A percentile compares a stretch with the other conserved stretches of the same genome.
Evolutionary conservation across 1,140 invertebrate genomes (phyloP).

Genomic region (Campoletis sonorensis): DNA sequence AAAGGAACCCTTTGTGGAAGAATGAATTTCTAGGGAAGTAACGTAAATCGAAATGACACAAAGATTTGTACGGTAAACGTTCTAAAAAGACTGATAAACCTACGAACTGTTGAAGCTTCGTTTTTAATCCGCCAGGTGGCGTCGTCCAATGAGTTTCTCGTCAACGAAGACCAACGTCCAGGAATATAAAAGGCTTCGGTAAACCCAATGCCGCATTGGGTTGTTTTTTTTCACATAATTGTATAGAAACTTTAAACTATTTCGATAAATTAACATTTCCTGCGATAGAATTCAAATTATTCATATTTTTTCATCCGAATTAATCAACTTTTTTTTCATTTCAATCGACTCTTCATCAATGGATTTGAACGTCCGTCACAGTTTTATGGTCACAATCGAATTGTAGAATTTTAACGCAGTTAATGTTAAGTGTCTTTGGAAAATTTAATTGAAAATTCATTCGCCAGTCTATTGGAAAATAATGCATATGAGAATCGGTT

Average conservation of each 20-base stretch:
- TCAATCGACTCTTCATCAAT: too few species aligned
- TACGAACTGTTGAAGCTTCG: too few species aligned
- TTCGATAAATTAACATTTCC: too few species aligned
- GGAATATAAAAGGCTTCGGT: neutral
- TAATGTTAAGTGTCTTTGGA: neutral
- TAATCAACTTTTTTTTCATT: too few species aligned
- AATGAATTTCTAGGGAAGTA: slow-evolving; percentile 49
- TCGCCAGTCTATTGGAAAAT: neutral
- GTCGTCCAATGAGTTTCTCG: neutral
- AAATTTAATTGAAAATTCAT: neutral
- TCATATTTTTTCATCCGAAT: too few species aligned
- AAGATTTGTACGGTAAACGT: too few species aligned
- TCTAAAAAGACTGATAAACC: too few species aligned
- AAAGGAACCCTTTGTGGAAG: neutral
- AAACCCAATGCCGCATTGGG: neutral
- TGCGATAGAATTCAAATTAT: too few species aligned
- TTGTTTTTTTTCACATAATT: neutral
- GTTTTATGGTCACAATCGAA: too few species aligned
- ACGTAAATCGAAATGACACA: neutral
- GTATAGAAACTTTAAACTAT: too few species aligned
- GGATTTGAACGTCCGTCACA: too few species aligned
- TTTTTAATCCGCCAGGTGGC: neutral
- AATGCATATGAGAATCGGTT: neutral
- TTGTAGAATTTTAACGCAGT: neutral
- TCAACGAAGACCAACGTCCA: neutral